Conservation (phyloP, 2,888 invertebrate species). For the Deilephila porcellus region DNA sequence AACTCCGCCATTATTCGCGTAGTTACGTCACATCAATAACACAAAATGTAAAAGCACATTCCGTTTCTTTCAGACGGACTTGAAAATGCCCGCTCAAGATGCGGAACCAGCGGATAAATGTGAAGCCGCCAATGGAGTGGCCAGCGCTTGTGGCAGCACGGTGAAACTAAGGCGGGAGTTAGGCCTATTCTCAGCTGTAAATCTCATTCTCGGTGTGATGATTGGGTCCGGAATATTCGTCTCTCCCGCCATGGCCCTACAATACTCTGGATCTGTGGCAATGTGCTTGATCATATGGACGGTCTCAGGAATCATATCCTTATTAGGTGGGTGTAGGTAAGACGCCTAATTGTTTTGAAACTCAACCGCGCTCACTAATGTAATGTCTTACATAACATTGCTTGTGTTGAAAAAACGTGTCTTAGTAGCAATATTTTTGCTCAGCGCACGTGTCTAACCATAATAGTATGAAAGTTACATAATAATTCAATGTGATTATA, state of each 20-base stretch:
- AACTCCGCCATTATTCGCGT: no score
- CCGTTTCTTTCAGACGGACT: conserved; percentile 27
- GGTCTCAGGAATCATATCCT: conserved; percentile 90
- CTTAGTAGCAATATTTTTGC: background rate
- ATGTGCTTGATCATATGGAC: conserved; percentile 92
- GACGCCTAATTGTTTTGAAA: conserved; percentile 47
- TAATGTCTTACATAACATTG: background rate
- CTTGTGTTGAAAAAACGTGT: background rate
- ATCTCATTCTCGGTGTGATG: conserved; percentile 94
- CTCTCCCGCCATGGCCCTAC: conserved; percentile 90
- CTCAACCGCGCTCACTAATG: background rate
- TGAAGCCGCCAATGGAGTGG: conserved; percentile 49
- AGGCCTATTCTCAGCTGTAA: conserved; percentile 92
- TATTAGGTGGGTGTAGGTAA: conserved; percentile 88
- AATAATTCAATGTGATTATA: background rate
- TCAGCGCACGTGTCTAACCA: background rate
- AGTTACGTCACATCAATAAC: no score
- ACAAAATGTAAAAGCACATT: no score
- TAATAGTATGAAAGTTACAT: conserved; percentile 1
- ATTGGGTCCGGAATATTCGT: conserved; percentile 96
- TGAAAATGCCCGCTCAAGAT: conserved; percentile 60
- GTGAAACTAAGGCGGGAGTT: conserved; percentile 89
- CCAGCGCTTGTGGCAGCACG: conserved; percentile 59
- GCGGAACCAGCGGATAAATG: conserved; percentile 52
- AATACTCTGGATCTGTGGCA: conserved; percentile 91